Evolutionary conservation across 2,113 vertebrate species (phyloP).

Genomic region (Coptodon bakossiorum): DNA sequence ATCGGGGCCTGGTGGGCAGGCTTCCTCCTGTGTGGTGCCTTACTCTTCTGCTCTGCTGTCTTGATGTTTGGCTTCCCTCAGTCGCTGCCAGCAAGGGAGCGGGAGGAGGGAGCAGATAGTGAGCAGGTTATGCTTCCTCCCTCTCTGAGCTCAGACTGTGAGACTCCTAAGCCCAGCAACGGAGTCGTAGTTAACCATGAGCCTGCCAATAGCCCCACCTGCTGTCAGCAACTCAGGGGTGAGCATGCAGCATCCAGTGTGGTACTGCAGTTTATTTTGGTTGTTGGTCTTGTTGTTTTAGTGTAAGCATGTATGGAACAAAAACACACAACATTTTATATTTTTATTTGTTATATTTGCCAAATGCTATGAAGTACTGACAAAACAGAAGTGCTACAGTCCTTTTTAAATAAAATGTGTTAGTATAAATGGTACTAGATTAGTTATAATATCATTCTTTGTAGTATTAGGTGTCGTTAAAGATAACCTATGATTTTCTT

Average conservation of each 20-base stretch:
- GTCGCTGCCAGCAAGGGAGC: conserved; percentile 73
- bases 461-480: not conserved
- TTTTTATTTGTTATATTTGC: not conserved
- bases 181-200: conserved; percentile 76
- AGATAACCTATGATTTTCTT: not conserved
- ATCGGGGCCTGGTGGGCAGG: conserved; percentile 99
- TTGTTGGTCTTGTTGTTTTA: not conserved
- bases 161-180: conserved; percentile 87
- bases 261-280: not conserved
- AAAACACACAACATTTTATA: not conserved
- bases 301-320: not conserved
- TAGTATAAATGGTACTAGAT: not conserved
- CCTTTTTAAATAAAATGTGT: not conserved
- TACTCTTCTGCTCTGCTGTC: conserved; percentile 95
- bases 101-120: conserved; percentile 76
- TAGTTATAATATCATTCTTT: not conserved
- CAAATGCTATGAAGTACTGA: not conserved
- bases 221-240: conserved; percentile 96
- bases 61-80: conserved; percentile 97
- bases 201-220: conserved; percentile 74
- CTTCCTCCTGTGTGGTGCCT: conserved; percentile 96
- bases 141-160: conserved; percentile 67
- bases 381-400: not conserved
- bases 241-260: conserved; percentile 1
- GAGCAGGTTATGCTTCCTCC: conserved; percentile 90